phyloP scores from a whole-genome alignment of 2,113 vertebrate genomes.

The Bos javanicus region DNA sequence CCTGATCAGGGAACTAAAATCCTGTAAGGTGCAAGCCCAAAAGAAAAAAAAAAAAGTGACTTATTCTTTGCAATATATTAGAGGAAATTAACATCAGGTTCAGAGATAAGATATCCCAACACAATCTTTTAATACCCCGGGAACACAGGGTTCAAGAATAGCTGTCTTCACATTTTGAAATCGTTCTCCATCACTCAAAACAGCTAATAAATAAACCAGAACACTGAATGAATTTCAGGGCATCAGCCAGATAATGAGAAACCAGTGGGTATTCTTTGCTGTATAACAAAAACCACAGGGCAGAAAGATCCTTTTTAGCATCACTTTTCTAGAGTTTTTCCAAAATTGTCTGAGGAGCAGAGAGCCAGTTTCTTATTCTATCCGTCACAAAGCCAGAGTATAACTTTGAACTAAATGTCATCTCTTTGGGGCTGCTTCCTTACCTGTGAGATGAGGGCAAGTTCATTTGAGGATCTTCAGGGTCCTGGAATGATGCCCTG shows the following conservation, averaged over 20 bases:
- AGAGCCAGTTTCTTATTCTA: background rate
- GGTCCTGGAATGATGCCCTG: background rate
- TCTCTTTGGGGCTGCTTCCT: background rate
- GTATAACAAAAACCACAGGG: slow-evolving; percentile 28
- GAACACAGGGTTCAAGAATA: background rate
- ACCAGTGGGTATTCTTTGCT: slow-evolving; percentile 8
- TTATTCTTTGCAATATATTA: background rate
- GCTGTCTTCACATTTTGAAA: background rate
- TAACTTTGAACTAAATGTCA: background rate
- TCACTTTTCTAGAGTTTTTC: slow-evolving; percentile 1
- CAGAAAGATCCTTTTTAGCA: background rate
- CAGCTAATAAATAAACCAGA: slow-evolving; percentile 54
- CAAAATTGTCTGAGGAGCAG: background rate
- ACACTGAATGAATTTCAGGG: slow-evolving; percentile 21
- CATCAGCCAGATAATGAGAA: background rate
- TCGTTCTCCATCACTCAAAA: slow-evolving; percentile 9
- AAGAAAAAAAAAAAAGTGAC: background rate
- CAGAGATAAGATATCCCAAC: slow-evolving; percentile 15
- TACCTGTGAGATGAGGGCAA: background rate
- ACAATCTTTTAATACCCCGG: background rate
- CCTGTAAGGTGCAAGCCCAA: background rate
- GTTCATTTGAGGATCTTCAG: background rate
- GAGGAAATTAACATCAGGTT: slow-evolving; percentile 22
- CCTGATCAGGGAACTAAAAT: background rate
- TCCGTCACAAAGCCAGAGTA: background rate